These are phyloP conservation scores for Chaitophorus viminalis DNA, from an alignment of 2,888 invertebrate genomes.

Conservation along the genomic window DNA sequence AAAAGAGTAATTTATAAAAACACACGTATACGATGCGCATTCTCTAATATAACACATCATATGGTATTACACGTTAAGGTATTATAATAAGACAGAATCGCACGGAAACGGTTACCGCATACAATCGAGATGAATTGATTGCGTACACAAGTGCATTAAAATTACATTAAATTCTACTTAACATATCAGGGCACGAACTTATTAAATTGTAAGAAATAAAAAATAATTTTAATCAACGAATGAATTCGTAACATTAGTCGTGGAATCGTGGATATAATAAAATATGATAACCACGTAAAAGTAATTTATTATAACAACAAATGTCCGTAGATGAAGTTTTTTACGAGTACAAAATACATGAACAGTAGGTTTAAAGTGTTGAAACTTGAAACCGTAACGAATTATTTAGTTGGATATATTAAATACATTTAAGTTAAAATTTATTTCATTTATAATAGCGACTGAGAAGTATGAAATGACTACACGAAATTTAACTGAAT, in stretches of 20 bases:
- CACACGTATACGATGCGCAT: background rate
- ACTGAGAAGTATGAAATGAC: too few relatives aligned
- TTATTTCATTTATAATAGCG: too few relatives aligned
- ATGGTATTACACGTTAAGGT: background rate
- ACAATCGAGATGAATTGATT: constrained; percentile 40
- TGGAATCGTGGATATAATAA: too few relatives aligned
- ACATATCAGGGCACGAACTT: constrained; percentile 26
- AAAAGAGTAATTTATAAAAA: constrained; percentile 14
- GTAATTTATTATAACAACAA: too few relatives aligned
- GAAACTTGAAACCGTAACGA: too few relatives aligned
- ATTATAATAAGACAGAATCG: background rate
- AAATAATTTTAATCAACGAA: background rate
- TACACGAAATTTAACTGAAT: too few relatives aligned
- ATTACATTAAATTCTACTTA: constrained; percentile 46
- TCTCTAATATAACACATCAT: background rate
- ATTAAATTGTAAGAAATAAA: constrained; percentile 23
- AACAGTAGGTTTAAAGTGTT: too few relatives aligned
- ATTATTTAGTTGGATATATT: too few relatives aligned
- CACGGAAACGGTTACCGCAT: background rate
- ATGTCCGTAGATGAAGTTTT: too few relatives aligned
- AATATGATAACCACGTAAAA: too few relatives aligned
- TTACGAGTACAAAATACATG: too few relatives aligned
- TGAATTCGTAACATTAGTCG: background rate
- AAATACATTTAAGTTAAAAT: too few relatives aligned
- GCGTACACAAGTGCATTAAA: constrained; percentile 32